Evolutionary conservation across 2,797 vertebrate species (phyloP).

Genomic region (Macrochelys suwanniensis): DNA sequence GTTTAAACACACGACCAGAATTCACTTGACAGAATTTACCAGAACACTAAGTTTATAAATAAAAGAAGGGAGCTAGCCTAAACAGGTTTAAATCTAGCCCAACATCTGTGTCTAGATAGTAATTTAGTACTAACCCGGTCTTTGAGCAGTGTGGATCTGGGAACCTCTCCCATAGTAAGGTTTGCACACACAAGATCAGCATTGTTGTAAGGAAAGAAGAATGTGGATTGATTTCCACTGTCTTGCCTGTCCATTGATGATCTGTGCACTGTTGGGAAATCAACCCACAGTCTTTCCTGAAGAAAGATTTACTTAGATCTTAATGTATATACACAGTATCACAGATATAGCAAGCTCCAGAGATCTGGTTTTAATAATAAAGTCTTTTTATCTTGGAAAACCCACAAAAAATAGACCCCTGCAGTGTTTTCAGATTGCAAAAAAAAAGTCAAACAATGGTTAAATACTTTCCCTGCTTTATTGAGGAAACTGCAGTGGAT

Average conservation of each 20-base stretch:
- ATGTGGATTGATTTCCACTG: not conserved
- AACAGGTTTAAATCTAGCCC: not conserved
- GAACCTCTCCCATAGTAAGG: not conserved
- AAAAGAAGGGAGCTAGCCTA: not conserved
- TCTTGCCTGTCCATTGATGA: constrained; percentile 3
- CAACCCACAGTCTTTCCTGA: not conserved
- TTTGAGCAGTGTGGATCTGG: not conserved
- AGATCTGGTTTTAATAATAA: constrained; percentile 29
- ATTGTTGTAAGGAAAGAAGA: not conserved
- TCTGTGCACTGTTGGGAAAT: constrained; percentile 18
- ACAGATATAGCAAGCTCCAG: not conserved
- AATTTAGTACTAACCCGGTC: not conserved
- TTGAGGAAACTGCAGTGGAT: constrained; percentile 39
- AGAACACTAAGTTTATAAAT: not conserved
- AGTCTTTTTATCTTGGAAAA: not conserved
- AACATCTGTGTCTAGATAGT: not conserved
- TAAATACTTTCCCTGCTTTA: constrained; percentile 20
- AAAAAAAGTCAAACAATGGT: not conserved
- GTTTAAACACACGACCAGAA: not conserved
- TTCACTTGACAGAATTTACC: not conserved
- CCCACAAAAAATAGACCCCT: not conserved
- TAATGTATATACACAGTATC: constrained; percentile 32
- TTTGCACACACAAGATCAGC: constrained; percentile 1
- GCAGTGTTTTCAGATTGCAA: constrained; percentile 2
- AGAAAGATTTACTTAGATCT: constrained; percentile 16